Evolutionary conservation across 1,140 invertebrate genomes (phyloP).

Genomic region (Anoplolepis gracilipes): DNA sequence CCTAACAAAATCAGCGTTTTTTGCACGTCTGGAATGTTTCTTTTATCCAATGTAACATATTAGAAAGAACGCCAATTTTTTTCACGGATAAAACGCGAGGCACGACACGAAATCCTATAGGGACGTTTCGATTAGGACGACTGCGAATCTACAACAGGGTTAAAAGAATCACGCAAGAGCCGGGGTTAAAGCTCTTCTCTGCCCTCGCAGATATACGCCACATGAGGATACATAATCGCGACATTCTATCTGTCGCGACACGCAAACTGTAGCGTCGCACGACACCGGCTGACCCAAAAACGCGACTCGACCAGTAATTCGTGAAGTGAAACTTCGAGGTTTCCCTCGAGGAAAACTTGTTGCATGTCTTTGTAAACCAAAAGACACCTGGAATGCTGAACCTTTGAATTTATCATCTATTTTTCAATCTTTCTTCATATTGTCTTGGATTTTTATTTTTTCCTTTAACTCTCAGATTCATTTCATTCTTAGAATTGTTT

Average conservation of each 20-base stretch:
- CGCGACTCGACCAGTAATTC: constrained; percentile 28
- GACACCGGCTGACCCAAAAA: constrained; percentile 38
- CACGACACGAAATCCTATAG: constrained; percentile 41
- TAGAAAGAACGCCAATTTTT: not conserved
- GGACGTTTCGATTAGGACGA: not conserved
- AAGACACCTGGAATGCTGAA: not conserved
- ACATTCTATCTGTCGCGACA: constrained; percentile 32
- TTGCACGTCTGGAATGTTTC: not conserved
- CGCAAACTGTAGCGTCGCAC: constrained; percentile 48
- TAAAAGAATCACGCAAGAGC: constrained; percentile 63
- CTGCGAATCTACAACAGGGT: constrained; percentile 35
- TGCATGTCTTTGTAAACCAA: constrained; percentile 1
- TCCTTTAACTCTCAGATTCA: not conserved
- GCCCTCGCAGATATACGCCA: not conserved
- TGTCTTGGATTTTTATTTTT: not conserved
- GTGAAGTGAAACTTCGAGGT: constrained; percentile 14
- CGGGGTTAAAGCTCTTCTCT: constrained; percentile 44
- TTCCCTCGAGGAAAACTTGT: constrained; percentile 14
- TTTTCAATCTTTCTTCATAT: not conserved
- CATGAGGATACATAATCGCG: constrained; percentile 34
- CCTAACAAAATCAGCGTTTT: not conserved
- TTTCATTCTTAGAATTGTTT: not conserved
- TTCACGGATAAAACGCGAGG: not conserved
- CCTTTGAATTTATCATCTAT: not conserved
- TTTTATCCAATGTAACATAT: not conserved